Percentiles rank a stretch among this genome's conserved stretches.
Evolutionary conservation across 2,113 vertebrate species (phyloP).

Genomic region (Malaclemys terrapin): DNA sequence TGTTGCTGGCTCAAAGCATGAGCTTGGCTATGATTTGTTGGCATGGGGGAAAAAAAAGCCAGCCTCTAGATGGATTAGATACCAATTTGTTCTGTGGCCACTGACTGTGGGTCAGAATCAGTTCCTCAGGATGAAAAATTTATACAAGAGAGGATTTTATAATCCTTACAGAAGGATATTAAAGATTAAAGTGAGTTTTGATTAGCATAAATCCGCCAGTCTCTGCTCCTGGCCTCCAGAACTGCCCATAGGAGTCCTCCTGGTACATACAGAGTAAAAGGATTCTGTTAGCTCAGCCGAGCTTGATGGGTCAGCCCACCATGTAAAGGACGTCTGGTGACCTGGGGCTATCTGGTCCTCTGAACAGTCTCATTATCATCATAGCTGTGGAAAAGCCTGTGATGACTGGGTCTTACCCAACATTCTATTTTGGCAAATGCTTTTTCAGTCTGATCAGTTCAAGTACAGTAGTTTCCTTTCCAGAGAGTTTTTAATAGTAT

Average conservation of each 20-base stretch:
- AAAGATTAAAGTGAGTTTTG: constrained; percentile 30
- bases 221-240: neutral
- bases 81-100: neutral
- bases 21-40: neutral
- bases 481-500: neutral
- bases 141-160: neutral
- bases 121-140: constrained; percentile 22
- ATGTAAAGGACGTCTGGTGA: neutral
- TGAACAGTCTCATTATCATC: neutral
- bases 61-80: constrained; percentile 5
- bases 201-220: neutral
- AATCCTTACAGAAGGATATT: constrained; percentile 28
- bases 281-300: neutral
- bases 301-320: neutral
- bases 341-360: neutral
- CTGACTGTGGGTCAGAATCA: neutral
- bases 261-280: neutral
- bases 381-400: neutral
- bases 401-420: neutral
- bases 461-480: neutral
- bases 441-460: neutral
- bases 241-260: neutral
- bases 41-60: neutral
- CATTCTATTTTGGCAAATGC: neutral
- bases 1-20: neutral